phyloP scores from a whole-genome alignment of 2,797 vertebrate species.

The Poecilia velifera region DNA sequence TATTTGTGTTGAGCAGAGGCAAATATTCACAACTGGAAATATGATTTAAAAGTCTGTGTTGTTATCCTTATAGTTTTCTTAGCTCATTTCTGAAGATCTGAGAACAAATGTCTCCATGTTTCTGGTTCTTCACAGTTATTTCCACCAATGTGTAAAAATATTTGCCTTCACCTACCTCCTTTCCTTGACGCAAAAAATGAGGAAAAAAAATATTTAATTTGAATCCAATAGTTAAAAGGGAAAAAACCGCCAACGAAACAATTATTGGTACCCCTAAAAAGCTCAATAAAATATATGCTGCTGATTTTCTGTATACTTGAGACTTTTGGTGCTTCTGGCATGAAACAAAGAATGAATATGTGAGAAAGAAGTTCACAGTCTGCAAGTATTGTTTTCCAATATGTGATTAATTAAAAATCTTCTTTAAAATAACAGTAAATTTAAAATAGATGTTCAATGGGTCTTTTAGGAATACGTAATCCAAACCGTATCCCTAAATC shows the following conservation, averaged over 20 bases:
- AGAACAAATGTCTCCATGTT: background rate
- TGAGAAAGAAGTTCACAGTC: background rate
- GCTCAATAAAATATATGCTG: background rate
- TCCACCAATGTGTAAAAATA: background rate
- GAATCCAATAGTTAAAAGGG: background rate
- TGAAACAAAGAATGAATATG: background rate
- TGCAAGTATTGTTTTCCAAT: background rate
- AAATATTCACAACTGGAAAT: conserved; percentile 46
- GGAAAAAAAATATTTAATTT: background rate
- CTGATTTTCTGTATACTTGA: background rate
- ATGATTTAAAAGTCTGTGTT: background rate
- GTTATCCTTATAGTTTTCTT: background rate
- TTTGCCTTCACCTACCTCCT: too few species aligned
- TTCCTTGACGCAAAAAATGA: background rate
- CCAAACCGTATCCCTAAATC: background rate
- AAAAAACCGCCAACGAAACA: background rate
- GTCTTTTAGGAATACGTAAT: background rate
- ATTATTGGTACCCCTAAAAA: background rate
- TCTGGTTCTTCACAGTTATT: background rate
- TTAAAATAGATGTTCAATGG: background rate
- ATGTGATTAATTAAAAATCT: background rate
- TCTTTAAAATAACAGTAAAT: background rate
- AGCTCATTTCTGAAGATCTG: background rate
- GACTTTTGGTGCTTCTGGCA: background rate
- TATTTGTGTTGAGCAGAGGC: conserved; percentile 28